Evolutionary conservation across 2,888 invertebrate species (phyloP).

Genomic region (Eubasilissa splendida): DNA sequence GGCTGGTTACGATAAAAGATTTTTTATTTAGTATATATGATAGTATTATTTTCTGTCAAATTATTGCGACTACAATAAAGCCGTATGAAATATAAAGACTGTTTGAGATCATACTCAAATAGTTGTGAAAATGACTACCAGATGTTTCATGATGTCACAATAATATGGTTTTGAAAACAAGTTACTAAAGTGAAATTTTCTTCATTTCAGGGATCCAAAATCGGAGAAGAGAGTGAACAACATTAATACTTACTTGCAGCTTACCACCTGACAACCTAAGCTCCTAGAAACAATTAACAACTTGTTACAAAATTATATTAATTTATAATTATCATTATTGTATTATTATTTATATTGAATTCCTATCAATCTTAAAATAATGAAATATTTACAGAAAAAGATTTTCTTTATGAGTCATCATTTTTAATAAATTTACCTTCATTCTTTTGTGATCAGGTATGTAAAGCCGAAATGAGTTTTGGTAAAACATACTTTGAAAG

Average conservation of each 20-base stretch:
- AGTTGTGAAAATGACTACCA: too few species aligned
- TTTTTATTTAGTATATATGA: too few species aligned
- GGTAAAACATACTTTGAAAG: slow-evolving; percentile 23
- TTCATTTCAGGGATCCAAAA: slow-evolving; percentile 80
- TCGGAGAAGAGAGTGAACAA: slow-evolving; percentile 90
- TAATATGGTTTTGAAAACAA: not conserved
- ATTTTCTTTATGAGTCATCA: slow-evolving; percentile 16
- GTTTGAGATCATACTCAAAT: too few species aligned
- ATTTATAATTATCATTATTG: slow-evolving; percentile 40
- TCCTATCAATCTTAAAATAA: slow-evolving; percentile 27
- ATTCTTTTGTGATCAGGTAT: slow-evolving; percentile 1
- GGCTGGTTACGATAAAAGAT: too few species aligned
- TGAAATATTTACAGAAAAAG: not conserved
- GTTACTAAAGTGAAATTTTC: slow-evolving; percentile 13
- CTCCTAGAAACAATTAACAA: slow-evolving; percentile 60
- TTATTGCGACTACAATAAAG: too few species aligned
- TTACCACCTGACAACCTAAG: slow-evolving; percentile 80
- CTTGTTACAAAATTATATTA: slow-evolving; percentile 46
- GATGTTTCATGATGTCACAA: not conserved
- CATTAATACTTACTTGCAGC: slow-evolving; percentile 83
- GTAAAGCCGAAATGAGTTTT: not conserved
- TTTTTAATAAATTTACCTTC: slow-evolving; percentile 13
- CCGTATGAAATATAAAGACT: too few species aligned
- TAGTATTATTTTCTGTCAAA: too few species aligned
- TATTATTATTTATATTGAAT: slow-evolving; percentile 52